Evolutionary conservation across 2,888 invertebrate species (phyloP).

Genomic region (Cantharis nigra): DNA sequence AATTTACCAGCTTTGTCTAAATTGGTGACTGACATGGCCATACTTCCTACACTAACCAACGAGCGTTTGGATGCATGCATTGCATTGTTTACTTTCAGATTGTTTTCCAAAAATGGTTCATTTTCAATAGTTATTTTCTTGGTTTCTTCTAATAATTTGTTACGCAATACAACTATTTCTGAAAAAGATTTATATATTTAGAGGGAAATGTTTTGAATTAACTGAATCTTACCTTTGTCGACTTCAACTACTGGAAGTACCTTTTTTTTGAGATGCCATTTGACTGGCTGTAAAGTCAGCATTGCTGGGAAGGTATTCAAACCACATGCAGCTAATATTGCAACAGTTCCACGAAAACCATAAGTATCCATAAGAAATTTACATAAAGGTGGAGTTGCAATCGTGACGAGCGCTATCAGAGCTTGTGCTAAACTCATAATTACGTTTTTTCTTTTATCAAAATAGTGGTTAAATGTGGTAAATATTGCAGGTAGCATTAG

Average conservation of each 20-base stretch:
- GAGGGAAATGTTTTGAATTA: background rate
- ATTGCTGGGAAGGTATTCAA: slow-evolving; percentile 70
- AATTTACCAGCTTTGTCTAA: slow-evolving; percentile 23
- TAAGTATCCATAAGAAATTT: slow-evolving; percentile 65
- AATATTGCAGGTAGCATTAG: slow-evolving; percentile 74
- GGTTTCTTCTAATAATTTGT: background rate
- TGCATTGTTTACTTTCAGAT: background rate
- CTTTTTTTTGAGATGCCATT: slow-evolving; percentile 67
- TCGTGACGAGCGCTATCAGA: slow-evolving; percentile 69
- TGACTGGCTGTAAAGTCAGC: slow-evolving; percentile 74
- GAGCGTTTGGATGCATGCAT: slow-evolving; percentile 36
- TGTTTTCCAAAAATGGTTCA: slow-evolving; percentile 11
- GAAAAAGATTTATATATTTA: background rate
- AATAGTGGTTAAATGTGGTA: slow-evolving; percentile 76
- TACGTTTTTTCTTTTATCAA: slow-evolving; percentile 68
- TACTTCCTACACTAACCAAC: slow-evolving; percentile 43
- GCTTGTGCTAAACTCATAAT: slow-evolving; percentile 79
- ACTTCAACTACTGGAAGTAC: slow-evolving; percentile 38
- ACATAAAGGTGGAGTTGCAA: slow-evolving; percentile 69
- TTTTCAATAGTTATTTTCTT: slow-evolving; percentile 5
- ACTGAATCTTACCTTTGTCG: slow-evolving; percentile 7
- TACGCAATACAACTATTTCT: background rate
- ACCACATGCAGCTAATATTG: slow-evolving; percentile 69
- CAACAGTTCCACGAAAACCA: slow-evolving; percentile 73
- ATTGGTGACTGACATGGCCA: slow-evolving; percentile 41